Base-by-base conservation (phyloP, 2,797 vertebrate species). In the Parauchenoglanis ngamensis region DNA sequence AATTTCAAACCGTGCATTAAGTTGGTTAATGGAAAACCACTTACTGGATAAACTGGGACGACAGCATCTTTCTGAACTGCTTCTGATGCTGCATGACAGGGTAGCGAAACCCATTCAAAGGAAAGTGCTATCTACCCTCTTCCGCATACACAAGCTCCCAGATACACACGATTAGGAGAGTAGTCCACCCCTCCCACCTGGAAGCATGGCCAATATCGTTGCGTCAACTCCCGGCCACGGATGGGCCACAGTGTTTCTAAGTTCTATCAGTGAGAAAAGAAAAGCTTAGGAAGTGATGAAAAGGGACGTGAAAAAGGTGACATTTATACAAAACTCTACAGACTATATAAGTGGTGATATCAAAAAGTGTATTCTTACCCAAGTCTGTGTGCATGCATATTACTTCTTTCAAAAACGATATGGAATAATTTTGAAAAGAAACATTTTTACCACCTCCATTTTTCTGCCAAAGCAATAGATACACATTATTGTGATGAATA, bases 401-500 rank as follows among this genome's bases (percentile, higher is more conserved):
- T 44, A 59, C 11, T 44, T 80, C 77, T 12, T 40, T 80, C 10
- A 59, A 40, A 80, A 40, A 61, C 7, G 7, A 63, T 46, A 80
- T 28, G 44, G 44, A 85, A 75, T 88, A 5, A 17, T 46, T 80
- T 81, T 70, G 78, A 23, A 73, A 80, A 31, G 70, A 54, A 57
- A 88, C 31, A 1, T 61, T 75, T 68, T 82, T 65, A 76, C 31
- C 70, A 67, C 15, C 35, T 76, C 11, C 3, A 76, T 85, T 83
- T 61, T 79, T 79, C 81, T 87, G 31, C 82, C 80, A 83, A 63
- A 73, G 87, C 76, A 85, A 87, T n/a, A 81, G 88, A 91, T 78
- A 57, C 84, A 86, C 67, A 81, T 88, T 85, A 87, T 83, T 84
- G 49, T 84, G 85, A 70, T 88, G 88, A 88, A 87, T 88, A 86